A percentile compares a stretch with the other conserved stretches of the same genome.
These are phyloP conservation scores for Sardina pilchardus DNA, from an alignment of 2,113 vertebrate genomes.

Conservation along the genomic window DNA sequence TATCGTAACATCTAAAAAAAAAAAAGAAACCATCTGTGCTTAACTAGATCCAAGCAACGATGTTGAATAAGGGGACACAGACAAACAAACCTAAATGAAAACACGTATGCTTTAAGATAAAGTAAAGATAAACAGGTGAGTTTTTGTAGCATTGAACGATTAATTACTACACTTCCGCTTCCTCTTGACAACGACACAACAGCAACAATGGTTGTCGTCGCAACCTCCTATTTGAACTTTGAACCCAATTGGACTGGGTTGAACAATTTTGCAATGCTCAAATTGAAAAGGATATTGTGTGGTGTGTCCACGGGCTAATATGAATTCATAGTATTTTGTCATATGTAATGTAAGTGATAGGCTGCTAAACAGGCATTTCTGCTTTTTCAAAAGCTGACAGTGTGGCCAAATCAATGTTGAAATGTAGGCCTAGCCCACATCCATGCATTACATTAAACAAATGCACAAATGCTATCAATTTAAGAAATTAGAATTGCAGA, in stretches of 20 bases:
- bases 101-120: neutral
- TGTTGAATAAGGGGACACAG: neutral
- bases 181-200: constrained; percentile 37
- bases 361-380: no score
- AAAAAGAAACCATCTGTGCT: neutral
- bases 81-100: neutral
- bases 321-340: no score
- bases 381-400: no score
- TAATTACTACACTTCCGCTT: constrained; percentile 39
- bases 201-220: constrained; percentile 21
- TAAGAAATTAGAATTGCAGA: no score
- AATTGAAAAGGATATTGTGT: no score
- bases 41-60: neutral
- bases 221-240: constrained; percentile 1
- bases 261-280: no score
- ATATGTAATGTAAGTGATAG: no score
- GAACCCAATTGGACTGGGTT: neutral
- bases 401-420: no score
- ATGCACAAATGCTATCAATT: no score
- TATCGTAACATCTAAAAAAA: neutral
- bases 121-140: neutral
- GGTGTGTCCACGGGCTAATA: no score
- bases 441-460: no score
- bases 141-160: neutral
- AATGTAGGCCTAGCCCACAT: no score